A percentile compares a stretch with the other conserved stretches of the same genome.
Evolutionary conservation across 2,113 vertebrate species (phyloP).

Genomic region (Otis tarda): DNA sequence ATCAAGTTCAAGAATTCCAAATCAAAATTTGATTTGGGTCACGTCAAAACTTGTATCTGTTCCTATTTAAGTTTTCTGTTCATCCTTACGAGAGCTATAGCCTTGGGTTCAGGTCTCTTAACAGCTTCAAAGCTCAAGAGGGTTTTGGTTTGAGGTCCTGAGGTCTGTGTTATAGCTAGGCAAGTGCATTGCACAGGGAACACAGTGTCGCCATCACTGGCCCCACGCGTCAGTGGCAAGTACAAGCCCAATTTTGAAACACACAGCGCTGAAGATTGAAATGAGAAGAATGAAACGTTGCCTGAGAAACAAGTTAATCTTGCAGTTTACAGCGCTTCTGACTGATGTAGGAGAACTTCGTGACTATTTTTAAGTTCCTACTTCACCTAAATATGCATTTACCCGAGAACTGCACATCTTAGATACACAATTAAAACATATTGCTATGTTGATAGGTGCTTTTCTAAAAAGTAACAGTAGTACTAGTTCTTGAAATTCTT

Average conservation of each 20-base stretch:
- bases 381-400: background rate
- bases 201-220: accelerated
- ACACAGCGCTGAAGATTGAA: accelerated
- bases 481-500: background rate
- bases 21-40: background rate
- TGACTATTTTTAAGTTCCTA: background rate
- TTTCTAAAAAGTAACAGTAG: background rate
- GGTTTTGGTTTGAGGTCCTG: background rate
- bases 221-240: background rate
- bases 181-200: accelerated
- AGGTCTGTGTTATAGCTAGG: background rate
- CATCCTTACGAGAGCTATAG: accelerated
- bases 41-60: background rate
- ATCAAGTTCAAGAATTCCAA: background rate
- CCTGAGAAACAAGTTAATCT: background rate
- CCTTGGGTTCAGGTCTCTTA: background rate
- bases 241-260: background rate
- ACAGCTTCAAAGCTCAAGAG: background rate
- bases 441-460: background rate
- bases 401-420: background rate
- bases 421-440: accelerated
- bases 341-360: background rate
- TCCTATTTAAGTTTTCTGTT: background rate
- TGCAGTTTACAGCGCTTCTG: background rate
- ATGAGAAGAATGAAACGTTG: accelerated